Percentiles rank a stretch among this genome's conserved stretches.
Evolutionary conservation across 1,140 invertebrate species (phyloP).

Genomic region (Drosophila tani): DNA sequence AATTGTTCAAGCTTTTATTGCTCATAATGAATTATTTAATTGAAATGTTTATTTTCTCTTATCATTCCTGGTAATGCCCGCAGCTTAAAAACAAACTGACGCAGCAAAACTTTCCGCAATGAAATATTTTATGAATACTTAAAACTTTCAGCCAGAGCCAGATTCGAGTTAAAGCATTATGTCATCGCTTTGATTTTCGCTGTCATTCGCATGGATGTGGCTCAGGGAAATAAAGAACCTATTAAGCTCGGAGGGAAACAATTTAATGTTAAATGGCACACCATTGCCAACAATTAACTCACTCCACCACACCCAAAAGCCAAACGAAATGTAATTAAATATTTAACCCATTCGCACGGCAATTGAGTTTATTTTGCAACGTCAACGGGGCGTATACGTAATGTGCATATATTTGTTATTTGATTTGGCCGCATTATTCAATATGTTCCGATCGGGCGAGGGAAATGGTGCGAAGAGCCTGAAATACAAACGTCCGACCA

Average conservation of each 20-base stretch:
- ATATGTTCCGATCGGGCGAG: constrained; percentile 30
- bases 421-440: constrained; percentile 62
- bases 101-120: neutral
- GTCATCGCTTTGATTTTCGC: constrained; percentile 17
- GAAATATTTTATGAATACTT: neutral
- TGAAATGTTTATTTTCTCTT: neutral
- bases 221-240: constrained; percentile 9
- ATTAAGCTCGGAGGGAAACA: constrained; percentile 20
- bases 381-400: constrained; percentile 52
- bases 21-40: neutral
- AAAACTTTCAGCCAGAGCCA: neutral
- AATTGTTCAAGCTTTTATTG: neutral
- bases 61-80: no score
- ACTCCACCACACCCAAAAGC: constrained; percentile 12
- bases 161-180: constrained; percentile 5
- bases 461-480: constrained; percentile 31
- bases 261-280: constrained; percentile 22
- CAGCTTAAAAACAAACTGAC: neutral
- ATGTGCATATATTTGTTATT: constrained; percentile 36
- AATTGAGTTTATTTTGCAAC: constrained; percentile 40
- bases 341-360: constrained; percentile 42
- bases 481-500: constrained; percentile 40
- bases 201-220: neutral
- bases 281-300: constrained; percentile 20
- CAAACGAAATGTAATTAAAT: constrained; percentile 47